These are phyloP conservation scores for Cossypha dichroa DNA, from an alignment of 2,797 vertebrate species.

Conservation along the genomic window DNA sequence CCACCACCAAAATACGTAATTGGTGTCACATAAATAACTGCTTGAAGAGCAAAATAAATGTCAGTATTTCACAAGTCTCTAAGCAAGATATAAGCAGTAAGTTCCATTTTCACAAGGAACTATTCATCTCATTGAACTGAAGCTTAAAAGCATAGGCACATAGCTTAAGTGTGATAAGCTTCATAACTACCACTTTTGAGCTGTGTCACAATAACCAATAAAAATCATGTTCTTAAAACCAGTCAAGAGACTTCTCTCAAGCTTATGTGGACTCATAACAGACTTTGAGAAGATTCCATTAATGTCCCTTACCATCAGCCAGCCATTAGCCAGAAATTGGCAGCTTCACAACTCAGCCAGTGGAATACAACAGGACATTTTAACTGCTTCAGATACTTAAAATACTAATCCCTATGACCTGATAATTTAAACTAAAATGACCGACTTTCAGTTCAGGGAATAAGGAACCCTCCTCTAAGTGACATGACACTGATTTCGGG, in stretches of 20 bases:
- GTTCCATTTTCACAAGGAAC: neutral
- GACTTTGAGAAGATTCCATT: neutral
- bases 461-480: neutral
- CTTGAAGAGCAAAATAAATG: neutral
- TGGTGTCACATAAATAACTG: neutral
- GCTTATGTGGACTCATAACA: neutral
- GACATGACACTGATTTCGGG: neutral
- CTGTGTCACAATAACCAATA: neutral
- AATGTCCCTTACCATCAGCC: neutral
- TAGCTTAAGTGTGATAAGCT: neutral
- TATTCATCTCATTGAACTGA: neutral
- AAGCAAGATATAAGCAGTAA: neutral
- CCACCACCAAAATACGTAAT: neutral
- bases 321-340: neutral
- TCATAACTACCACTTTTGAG: neutral
- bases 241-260: neutral
- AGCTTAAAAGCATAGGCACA: neutral
- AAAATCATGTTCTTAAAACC: neutral
- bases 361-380: neutral
- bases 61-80: neutral
- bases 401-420: neutral
- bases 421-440: neutral
- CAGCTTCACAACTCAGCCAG: neutral
- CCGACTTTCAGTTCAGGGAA: accelerated
- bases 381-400: neutral